Evolutionary conservation across 2,888 invertebrate genomes (phyloP).

Genomic region (Pammene fasciana): DNA sequence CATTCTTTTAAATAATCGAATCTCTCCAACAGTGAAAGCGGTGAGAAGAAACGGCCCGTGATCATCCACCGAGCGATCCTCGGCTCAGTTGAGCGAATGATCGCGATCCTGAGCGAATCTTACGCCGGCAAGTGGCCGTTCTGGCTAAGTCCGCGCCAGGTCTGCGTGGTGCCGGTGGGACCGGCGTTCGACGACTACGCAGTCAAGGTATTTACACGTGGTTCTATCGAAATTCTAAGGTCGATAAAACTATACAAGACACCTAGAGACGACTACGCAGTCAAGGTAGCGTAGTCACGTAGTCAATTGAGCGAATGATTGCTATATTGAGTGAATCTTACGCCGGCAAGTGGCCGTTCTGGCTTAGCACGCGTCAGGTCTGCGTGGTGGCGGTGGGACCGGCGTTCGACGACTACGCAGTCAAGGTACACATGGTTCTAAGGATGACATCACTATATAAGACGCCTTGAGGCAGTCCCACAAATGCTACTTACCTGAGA

Average conservation of each 20-base stretch:
- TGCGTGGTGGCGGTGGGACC: slow-evolving; percentile 96
- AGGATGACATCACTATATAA: too few species aligned
- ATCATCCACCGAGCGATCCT: slow-evolving; percentile 99
- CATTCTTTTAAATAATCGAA: too few species aligned
- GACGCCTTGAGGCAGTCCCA: too few species aligned
- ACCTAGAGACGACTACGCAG: too few species aligned
- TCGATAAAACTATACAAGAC: too few species aligned
- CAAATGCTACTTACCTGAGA: too few species aligned
- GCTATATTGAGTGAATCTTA: slow-evolving; percentile 98
- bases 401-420: slow-evolving; percentile 93
- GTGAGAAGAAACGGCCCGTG: slow-evolving; percentile 96
- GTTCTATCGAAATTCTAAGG: too few species aligned
- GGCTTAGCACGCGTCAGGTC: slow-evolving; percentile 97
- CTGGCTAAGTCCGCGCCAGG: slow-evolving; percentile 98
- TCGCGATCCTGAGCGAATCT: slow-evolving; percentile 98
- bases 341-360: slow-evolving; percentile 99
- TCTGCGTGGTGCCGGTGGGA: slow-evolving; percentile 94
- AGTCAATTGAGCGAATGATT: slow-evolving; percentile 93
- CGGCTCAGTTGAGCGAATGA: slow-evolving; percentile 99
- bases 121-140: slow-evolving; percentile 99
- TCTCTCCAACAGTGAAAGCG: slow-evolving; percentile 85
- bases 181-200: slow-evolving; percentile 95
- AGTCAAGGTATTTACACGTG: too few species aligned
- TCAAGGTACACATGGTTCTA: too few species aligned
- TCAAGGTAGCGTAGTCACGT: slow-evolving; percentile 63